A percentile compares a stretch with the other conserved stretches of the same genome.
These are phyloP conservation scores for Nineta flava DNA, from an alignment of 2,888 invertebrate species.

Conservation along the genomic window DNA sequence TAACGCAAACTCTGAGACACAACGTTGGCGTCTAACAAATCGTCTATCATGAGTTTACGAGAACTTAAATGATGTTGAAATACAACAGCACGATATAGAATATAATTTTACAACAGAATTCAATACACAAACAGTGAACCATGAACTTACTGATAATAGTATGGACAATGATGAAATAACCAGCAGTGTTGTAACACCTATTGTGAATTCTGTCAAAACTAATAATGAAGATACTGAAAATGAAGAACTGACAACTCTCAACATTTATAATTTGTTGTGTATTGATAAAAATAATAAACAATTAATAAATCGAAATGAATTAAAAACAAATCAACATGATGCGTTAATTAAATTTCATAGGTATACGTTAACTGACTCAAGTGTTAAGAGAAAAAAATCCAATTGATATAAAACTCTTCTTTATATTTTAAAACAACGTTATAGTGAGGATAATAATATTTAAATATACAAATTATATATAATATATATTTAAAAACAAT, in stretches of 20 bases:
- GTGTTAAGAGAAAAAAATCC: no score
- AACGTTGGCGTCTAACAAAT: constrained; percentile 45
- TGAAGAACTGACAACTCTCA: constrained; percentile 7
- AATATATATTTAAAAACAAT: no score
- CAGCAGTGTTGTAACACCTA: not conserved
- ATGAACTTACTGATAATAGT: constrained; percentile 2
- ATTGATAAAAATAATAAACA: constrained; percentile 8
- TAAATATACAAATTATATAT: no score
- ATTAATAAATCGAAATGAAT: not conserved
- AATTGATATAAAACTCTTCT: no score
- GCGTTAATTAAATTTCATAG: constrained; percentile 12
- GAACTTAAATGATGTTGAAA: not conserved
- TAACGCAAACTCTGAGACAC: constrained; percentile 44
- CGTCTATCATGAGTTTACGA: constrained; percentile 14
- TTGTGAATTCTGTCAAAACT: no score
- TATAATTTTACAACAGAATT: no score
- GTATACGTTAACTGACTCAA: constrained; percentile 9
- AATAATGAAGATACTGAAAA: not conserved
- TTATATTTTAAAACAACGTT: no score
- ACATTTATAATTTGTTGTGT: constrained; percentile 11
- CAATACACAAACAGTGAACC: no score
- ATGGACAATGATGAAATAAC: not conserved
- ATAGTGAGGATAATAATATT: no score
- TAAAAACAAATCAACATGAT: constrained; percentile 9
- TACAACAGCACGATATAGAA: no score